Evolutionary conservation across 2,888 invertebrate species (phyloP).

Genomic region (Eulithis prunata): DNA sequence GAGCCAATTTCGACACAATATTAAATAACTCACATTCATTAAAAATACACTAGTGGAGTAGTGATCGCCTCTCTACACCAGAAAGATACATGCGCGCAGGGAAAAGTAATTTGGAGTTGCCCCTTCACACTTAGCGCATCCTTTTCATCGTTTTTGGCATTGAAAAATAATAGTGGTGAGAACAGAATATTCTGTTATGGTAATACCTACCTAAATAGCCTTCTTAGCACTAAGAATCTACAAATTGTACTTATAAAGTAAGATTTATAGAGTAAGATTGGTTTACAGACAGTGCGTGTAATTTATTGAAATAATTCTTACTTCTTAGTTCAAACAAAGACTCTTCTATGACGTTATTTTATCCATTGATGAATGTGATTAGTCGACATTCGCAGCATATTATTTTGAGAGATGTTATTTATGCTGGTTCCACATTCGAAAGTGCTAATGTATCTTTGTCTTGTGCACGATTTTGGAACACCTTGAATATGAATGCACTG

Average conservation of each 20-base stretch:
- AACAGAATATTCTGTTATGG: too few species aligned
- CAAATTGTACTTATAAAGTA: too few species aligned
- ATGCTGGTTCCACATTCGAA: conserved; percentile 30
- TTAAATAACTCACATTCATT: conserved; percentile 61
- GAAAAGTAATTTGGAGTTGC: not conserved
- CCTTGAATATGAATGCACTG: conserved; percentile 29
- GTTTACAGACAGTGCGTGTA: not conserved
- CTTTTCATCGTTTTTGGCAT: too few species aligned
- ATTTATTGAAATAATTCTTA: conserved; percentile 11
- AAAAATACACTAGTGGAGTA: conserved; percentile 44
- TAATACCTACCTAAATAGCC: too few species aligned
- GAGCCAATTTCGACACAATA: conserved; percentile 65
- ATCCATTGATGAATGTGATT: conserved; percentile 51
- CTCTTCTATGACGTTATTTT: conserved; percentile 47
- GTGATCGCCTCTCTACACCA: not conserved
- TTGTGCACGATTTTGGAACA: conserved; percentile 31
- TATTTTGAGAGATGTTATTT: conserved; percentile 29
- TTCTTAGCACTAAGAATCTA: too few species aligned
- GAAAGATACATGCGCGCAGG: not conserved
- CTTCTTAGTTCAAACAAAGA: conserved; percentile 42
- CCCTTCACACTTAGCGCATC: too few species aligned
- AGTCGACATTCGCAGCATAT: conserved; percentile 40
- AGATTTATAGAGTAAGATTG: too few species aligned
- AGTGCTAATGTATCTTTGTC: conserved; percentile 30
- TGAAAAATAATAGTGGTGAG: too few species aligned